Evolutionary conservation across 2,113 vertebrate species (phyloP), one percentile per base, ranked within the genome.

Genomic region (Ptilorrhoa leucosticta): DNA sequence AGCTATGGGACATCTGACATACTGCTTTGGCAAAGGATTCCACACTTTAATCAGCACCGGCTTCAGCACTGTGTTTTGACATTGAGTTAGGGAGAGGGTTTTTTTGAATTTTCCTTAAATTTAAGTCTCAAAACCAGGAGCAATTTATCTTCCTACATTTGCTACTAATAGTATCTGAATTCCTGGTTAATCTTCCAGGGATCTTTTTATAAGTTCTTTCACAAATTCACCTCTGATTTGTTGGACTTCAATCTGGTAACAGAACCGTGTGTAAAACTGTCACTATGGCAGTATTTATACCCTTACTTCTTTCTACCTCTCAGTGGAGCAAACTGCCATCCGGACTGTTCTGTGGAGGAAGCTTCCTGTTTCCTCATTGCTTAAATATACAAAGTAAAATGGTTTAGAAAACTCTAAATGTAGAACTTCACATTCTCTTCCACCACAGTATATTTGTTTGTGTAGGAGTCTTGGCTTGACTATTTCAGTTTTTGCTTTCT

Each of bases 361-460:
- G 47, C 45, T 71, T 92, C 51, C 44, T 42, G 18, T 89, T 87
- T 68, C 77, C n/a, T 78, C 33, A 24, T 64, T 75, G 33, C 89
- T 94, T 91, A 94, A 75, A 87, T 82, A 89, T 20, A 76, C 23
- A 57, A 75, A 82, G 26, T 65, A 56, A 75, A 91, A 66, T 30
- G 11, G 12, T 37, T n/a, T 45, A 24, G 21, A 64, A 87, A 58
- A 37, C 56, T 71, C 78, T 60, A 84, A 79, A 89, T 56, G 35
- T 48, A 79, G 64, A 71, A 71, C n/a, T 75, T 94, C 24, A 48
- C 48, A 9, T 95, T 94, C 14, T 75, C 42, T 92, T 93, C 31
- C 28, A 84, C 42, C 53, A 64, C 37, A 48, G 27, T 79, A 3
- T 92, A 45, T 94, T 91, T 96, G 61, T 94, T 97, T 95, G 31